Evolutionary conservation across 1,140 invertebrate genomes (phyloP), one percentile per base, ranked within the genome.

Genomic region (Triops cancriformis): DNA sequence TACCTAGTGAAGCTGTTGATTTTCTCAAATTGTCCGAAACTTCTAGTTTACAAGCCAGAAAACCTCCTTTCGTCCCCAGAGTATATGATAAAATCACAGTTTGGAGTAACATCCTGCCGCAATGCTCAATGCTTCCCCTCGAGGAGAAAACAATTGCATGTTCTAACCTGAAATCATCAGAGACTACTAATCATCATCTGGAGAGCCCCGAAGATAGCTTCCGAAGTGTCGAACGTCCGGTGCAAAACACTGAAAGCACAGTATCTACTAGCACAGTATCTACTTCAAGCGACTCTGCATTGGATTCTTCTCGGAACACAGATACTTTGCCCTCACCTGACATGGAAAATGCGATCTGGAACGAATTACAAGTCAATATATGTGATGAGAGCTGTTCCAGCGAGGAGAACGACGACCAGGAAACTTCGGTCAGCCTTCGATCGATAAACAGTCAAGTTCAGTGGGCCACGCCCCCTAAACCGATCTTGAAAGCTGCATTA

Each of bases 381-480:
- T 64, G 6, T 14, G 51, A 64, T 1, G 51, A 64, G 23, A 23
- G 51, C 18, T 6, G 14, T 18, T 64, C 51, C 0, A 6, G 23
- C 18, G 51, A 23, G 6, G 51, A 64, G 18, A 9, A 5, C 14
- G 51, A 64, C 10, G 7, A 18, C 7, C 31, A 37, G 31, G 6
- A 1, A 6, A 14, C n/a, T n/a, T 6, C 51, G 0, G 51, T 64
- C 31, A 37, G 14, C 23, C 10, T 64, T 0, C 10, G n/a, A 18
- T 64, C 51, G 1, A n/a, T 64, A 18, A 23, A 14, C 51, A 23
- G 51, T 64, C 6, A 5, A 64, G 51, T 76, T 14, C 77, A 45
- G 26, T 95, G 93, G 93, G 89, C 91, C 80, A 90, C 90, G 81
- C 91, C 92, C 10, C 90, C 93, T 0, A 94, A 93, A 81, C 87